These are phyloP conservation scores for Thyatira batis DNA, from an alignment of 2,888 invertebrate genomes.

Conservation along the genomic window DNA sequence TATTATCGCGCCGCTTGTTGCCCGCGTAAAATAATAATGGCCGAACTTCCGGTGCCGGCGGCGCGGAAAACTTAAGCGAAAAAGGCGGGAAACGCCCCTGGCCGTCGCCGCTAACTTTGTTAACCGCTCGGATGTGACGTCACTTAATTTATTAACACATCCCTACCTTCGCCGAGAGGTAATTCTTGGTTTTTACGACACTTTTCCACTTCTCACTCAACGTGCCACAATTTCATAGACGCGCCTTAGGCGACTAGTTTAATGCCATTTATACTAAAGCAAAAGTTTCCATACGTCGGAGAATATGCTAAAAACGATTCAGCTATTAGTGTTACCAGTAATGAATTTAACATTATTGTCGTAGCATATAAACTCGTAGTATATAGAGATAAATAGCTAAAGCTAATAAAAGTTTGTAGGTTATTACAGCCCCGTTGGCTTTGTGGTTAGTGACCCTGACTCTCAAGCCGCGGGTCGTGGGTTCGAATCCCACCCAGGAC, in stretches of 20 bases:
- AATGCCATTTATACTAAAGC: slow-evolving; percentile 11
- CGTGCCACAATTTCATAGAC: slow-evolving; percentile 49
- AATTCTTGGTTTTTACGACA: slow-evolving; percentile 65
- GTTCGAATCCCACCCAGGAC: too few species aligned
- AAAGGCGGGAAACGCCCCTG: slow-evolving; percentile 79
- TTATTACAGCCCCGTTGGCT: too few species aligned
- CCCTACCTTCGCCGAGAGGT: slow-evolving; percentile 58
- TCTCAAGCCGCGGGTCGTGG: too few species aligned
- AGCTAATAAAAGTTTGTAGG: too few species aligned
- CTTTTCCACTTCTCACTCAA: slow-evolving; percentile 61
- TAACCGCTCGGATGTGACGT: slow-evolving; percentile 76
- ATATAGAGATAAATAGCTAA: too few species aligned
- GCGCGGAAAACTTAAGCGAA: slow-evolving; percentile 79
- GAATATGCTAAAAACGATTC: too few species aligned
- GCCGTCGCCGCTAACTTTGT: slow-evolving; percentile 69
- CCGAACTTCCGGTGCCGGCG: slow-evolving; percentile 82
- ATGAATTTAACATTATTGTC: too few species aligned
- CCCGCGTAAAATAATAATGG: slow-evolving; percentile 84
- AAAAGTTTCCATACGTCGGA: neutral
- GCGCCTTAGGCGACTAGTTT: slow-evolving; percentile 30
- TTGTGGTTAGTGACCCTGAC: too few species aligned
- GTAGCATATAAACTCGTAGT: neutral
- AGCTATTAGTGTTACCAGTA: too few species aligned
- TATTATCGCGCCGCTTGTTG: slow-evolving; percentile 83
- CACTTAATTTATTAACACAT: slow-evolving; percentile 82